A percentile compares a stretch with the other conserved stretches of the same genome.
Conservation (phyloP, 2,888 invertebrate species). For the Dicycla oo region DNA sequence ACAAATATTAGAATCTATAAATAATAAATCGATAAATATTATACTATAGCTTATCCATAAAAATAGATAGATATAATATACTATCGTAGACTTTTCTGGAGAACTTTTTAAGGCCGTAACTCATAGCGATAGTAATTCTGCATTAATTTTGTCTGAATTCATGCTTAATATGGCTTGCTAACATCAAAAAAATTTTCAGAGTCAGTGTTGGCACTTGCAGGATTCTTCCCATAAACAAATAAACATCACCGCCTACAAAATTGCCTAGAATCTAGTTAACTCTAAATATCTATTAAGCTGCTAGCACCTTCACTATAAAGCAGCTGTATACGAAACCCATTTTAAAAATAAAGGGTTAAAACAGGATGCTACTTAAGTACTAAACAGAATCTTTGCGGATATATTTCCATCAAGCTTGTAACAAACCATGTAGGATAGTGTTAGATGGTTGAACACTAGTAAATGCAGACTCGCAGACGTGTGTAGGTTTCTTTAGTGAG, state of each 20-base stretch:
- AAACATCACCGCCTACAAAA: background rate
- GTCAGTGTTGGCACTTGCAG: background rate
- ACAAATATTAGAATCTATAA: constrained; percentile 28
- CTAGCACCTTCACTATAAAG: constrained; percentile 38
- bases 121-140: constrained; percentile 13
- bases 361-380: background rate
- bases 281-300: constrained; percentile 37
- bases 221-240: background rate
- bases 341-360: constrained; percentile 8
- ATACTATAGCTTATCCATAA: constrained; percentile 32
- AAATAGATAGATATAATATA: constrained; percentile 48
- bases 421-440: constrained; percentile 4
- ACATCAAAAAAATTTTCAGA: constrained; percentile 10
- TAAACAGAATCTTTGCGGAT: constrained; percentile 12
- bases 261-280: constrained; percentile 12
- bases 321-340: constrained; percentile 17
- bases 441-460: background rate
- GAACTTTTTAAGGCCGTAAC: constrained; percentile 33
- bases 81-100: constrained; percentile 19
- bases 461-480: constrained; percentile 13
- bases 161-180: constrained; percentile 20
- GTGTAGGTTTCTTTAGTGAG: background rate
- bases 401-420: constrained; percentile 12
- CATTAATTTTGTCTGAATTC: constrained; percentile 3
- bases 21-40: constrained; percentile 43